Base-by-base conservation (phyloP, 1,140 invertebrate genomes). In the Meloidogyne floridensis region DNA sequence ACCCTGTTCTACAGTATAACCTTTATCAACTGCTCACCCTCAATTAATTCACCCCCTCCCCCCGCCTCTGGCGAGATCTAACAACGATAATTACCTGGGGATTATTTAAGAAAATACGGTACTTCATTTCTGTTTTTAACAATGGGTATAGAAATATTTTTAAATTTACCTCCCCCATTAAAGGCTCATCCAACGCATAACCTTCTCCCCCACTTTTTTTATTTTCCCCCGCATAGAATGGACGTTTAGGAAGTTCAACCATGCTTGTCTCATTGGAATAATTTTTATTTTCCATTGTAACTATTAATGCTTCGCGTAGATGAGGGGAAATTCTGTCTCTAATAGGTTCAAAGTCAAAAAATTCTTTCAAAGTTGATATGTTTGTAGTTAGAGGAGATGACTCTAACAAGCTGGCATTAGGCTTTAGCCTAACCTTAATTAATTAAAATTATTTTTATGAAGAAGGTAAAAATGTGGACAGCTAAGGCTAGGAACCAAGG, bases 311-410 rank as follows among this genome's bases (percentile, higher is more conserved):
- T 43, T 79, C 73, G 5, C 84, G 78, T 1, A 83, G 7, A 6
- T 43, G 42, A 3, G 72, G 42, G 18, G 87, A 82, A 18, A 89
- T 85, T 65, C 88, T 80, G 74, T 89, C 87, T 72, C 76, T 69
- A 20, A 89, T 87, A 13, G 87, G 85, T 11, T 81, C 84, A 70
- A 87, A 89, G 7, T 84, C 75, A 18, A 89, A 80, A 5, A 86
- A 81, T 32, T 84, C 82, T 43, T 43, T 65, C 59, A 65, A 73
- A 54, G 90, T 42, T 15, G 87, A 73, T 7, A 82, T 84, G 56
- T 89, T 84, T 43, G 73, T 32, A 10, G 56, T 9, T 7, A 65
- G 3, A n/a, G 15, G 15, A 6, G 59, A 6, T 5, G 11, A 15
- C n/a, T 0, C 4, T 18, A 89, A 53, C 20, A 90, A 75, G 2